Conservation (phyloP, 2,113 vertebrate species). For the Telmatochromis brachygnathus region DNA sequence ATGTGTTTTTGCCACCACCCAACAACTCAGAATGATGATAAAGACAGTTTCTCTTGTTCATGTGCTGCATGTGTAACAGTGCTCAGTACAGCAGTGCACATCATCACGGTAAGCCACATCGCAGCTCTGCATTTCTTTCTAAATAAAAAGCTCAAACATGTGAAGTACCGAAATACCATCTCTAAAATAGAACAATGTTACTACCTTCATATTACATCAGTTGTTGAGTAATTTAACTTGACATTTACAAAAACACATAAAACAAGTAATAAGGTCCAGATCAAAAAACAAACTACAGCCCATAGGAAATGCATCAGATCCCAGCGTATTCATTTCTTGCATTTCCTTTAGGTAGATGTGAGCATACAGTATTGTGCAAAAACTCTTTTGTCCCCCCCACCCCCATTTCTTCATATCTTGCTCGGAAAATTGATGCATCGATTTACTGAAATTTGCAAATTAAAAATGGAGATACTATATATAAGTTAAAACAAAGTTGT, state of each 20-base stretch:
- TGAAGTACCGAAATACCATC: neutral
- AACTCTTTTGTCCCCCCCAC: rapidly evolving
- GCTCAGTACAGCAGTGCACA: neutral
- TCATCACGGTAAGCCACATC: neutral
- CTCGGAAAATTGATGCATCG: rapidly evolving
- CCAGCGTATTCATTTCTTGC: neutral
- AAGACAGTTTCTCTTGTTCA: neutral
- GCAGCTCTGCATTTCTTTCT: neutral
- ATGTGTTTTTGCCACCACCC: neutral
- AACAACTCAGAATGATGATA: neutral
- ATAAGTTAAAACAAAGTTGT: neutral
- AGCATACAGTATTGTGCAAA: neutral
- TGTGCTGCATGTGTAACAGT: neutral
- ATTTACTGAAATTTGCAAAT: neutral
- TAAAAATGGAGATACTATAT: neutral
- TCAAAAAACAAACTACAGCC: neutral
- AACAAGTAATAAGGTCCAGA: neutral
- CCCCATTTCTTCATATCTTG: neutral
- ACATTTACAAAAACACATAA: neutral
- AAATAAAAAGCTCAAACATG: neutral
- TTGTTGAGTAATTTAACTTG: neutral
- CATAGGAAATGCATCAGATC: neutral
- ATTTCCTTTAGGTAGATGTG: neutral
- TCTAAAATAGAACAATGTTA: neutral
- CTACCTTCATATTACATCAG: rapidly evolving